Conservation (phyloP, 2,797 vertebrate genomes). For the Triplophysa bombifrons region DNA sequence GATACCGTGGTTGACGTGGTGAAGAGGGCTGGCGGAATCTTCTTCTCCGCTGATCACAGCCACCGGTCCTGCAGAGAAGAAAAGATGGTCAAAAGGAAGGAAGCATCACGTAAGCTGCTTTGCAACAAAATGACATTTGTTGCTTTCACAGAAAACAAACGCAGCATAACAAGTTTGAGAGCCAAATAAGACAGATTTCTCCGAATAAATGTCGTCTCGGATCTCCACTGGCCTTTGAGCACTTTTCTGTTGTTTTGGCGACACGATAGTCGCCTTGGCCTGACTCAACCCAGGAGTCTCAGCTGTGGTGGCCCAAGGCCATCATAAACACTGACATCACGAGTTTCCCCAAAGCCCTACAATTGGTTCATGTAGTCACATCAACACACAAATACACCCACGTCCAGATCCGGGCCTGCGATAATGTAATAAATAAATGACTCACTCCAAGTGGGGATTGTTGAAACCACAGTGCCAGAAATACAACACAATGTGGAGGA, state of each 20-base stretch:
- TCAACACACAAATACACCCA: conserved; percentile 33
- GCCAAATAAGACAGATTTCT: conserved; percentile 43
- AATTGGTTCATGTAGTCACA: conserved; percentile 8
- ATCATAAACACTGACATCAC: conserved; percentile 21
- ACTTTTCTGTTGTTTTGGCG: conserved; percentile 17
- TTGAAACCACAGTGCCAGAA: neutral
- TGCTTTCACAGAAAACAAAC: conserved; percentile 50
- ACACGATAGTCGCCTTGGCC: conserved; percentile 23
- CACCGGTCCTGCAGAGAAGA: conserved; percentile 82
- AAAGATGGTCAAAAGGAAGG: conserved; percentile 15
- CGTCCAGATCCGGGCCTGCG: neutral
- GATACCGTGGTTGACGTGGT: conserved; percentile 96
- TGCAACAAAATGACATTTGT: conserved; percentile 23
- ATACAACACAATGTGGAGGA: neutral
- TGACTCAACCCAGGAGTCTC: conserved; percentile 23
- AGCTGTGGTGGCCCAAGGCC: conserved; percentile 15
- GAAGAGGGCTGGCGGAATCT: conserved; percentile 93
- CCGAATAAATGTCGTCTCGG: conserved; percentile 35
- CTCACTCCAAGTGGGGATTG: neutral
- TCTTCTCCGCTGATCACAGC: conserved; percentile 96
- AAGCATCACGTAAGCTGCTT: neutral
- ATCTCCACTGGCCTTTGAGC: conserved; percentile 2
- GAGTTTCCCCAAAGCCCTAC: conserved; percentile 21
- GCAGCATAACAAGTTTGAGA: conserved; percentile 48
- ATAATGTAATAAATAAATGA: conserved; percentile 9